These are phyloP conservation scores for Metellina segmentata DNA, from an alignment of 2,888 invertebrate genomes.

Conservation along the genomic window DNA sequence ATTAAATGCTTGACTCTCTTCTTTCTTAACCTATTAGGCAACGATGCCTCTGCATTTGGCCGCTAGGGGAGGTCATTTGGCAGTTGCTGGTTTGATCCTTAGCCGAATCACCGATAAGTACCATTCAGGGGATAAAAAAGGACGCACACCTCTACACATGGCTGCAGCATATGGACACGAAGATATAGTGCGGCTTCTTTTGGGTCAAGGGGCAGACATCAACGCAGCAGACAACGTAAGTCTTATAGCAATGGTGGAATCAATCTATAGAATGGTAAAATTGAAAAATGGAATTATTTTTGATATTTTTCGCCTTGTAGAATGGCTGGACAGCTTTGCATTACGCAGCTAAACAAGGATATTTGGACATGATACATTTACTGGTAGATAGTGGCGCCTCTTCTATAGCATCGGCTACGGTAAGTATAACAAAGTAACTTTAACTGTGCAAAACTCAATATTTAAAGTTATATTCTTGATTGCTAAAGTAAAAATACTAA, in stretches of 20 bases:
- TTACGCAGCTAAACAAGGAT: conserved; percentile 96
- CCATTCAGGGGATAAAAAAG: conserved; percentile 93
- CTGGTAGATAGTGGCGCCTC: conserved; percentile 97
- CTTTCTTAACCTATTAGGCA: conserved; percentile 84
- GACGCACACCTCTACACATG: conserved; percentile 97
- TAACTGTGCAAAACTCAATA: background rate
- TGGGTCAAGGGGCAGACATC: conserved; percentile 99
- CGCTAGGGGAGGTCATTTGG: conserved; percentile 97
- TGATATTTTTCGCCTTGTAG: conserved; percentile 79
- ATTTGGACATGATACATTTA: conserved; percentile 95
- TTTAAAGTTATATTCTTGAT: background rate
- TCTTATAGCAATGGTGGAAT: background rate
- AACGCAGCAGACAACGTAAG: conserved; percentile 94
- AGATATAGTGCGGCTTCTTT: conserved; percentile 98
- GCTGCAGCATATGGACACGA: conserved; percentile 98
- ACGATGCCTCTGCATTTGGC: conserved; percentile 98
- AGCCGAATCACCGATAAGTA: conserved; percentile 97
- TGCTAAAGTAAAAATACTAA: background rate
- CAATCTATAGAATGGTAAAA: background rate
- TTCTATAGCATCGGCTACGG: conserved; percentile 94
- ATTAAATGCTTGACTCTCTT: background rate
- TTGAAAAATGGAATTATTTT: background rate
- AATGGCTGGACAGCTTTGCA: conserved; percentile 98
- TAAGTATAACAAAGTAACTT: conserved; percentile 29
- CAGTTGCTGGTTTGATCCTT: conserved; percentile 96